phyloP scores from a whole-genome alignment of 2,797 vertebrate species.

The Pelochelys cantorii region DNA sequence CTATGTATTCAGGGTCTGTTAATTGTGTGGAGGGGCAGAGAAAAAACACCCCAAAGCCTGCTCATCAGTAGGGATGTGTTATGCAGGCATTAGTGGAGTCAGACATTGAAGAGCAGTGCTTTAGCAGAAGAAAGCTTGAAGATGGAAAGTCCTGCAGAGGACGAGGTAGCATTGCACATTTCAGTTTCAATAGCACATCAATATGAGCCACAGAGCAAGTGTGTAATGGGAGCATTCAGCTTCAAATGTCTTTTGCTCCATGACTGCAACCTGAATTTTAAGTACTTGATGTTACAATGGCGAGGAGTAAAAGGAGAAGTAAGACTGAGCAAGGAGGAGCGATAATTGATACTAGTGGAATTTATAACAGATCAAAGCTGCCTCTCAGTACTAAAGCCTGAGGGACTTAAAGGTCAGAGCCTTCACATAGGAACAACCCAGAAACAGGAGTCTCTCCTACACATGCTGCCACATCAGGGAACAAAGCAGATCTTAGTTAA shows the following conservation, averaged over 20 bases:
- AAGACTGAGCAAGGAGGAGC: background rate
- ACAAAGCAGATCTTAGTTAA: background rate
- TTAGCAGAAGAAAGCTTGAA: background rate
- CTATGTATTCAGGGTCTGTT: background rate
- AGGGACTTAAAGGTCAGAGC: background rate
- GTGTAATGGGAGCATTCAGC: accelerated
- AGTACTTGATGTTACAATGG: background rate
- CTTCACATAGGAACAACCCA: background rate
- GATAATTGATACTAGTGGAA: background rate
- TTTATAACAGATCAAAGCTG: background rate
- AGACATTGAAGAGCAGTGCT: background rate
- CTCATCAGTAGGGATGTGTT: background rate
- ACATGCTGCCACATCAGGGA: background rate
- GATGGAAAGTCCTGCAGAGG: background rate
- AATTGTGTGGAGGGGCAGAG: accelerated
- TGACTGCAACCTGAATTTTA: background rate
- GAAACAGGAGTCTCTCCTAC: constrained; percentile 1
- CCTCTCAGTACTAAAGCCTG: background rate
- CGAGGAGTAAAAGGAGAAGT: background rate
- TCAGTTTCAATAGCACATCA: background rate
- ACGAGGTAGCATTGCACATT: background rate
- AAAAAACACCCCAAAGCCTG: background rate
- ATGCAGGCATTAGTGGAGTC: background rate
- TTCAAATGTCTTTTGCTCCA: background rate
- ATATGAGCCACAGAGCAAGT: accelerated